Percentiles rank a stretch among this genome's conserved stretches.
Conservation (phyloP, 2,888 invertebrate species). For the Alcis repandata region DNA sequence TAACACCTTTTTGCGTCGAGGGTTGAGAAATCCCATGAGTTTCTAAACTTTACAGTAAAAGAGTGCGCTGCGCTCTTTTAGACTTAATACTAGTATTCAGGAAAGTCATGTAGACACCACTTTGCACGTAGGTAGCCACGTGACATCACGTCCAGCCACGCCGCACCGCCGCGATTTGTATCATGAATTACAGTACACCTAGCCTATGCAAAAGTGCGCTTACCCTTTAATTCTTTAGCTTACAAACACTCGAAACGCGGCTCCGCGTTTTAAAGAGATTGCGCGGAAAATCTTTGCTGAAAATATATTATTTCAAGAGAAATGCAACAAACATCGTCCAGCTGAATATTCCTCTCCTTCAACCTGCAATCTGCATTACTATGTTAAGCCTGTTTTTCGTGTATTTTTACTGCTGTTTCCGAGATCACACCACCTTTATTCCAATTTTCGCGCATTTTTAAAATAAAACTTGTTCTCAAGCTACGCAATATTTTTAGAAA, state of each 20-base stretch:
- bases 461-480: too few relatives aligned
- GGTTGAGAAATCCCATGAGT: too few relatives aligned
- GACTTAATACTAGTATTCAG: neutral
- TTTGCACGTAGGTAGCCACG: conserved; percentile 63
- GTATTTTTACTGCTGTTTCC: too few relatives aligned
- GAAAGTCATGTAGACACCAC: conserved; percentile 3
- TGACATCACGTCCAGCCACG: conserved; percentile 70
- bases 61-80: conserved; percentile 5
- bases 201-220: conserved; percentile 54
- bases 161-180: conserved; percentile 59
- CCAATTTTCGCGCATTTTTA: too few relatives aligned
- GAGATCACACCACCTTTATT: too few relatives aligned
- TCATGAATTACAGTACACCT: conserved; percentile 64
- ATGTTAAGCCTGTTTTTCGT: conserved; percentile 1
- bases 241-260: conserved; percentile 29
- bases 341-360: conserved; percentile 3
- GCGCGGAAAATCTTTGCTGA: conserved; percentile 22
- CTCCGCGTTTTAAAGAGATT: conserved; percentile 26
- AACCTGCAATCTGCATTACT: conserved; percentile 17
- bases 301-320: conserved; percentile 17
- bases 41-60: neutral
- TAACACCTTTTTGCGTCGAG: too few relatives aligned
- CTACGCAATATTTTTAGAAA: too few relatives aligned
- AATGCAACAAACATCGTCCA: conserved; percentile 27
- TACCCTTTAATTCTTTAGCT: conserved; percentile 44